phyloP scores from a whole-genome alignment of 2,113 vertebrate genomes.

The Archilochus colubris region DNA sequence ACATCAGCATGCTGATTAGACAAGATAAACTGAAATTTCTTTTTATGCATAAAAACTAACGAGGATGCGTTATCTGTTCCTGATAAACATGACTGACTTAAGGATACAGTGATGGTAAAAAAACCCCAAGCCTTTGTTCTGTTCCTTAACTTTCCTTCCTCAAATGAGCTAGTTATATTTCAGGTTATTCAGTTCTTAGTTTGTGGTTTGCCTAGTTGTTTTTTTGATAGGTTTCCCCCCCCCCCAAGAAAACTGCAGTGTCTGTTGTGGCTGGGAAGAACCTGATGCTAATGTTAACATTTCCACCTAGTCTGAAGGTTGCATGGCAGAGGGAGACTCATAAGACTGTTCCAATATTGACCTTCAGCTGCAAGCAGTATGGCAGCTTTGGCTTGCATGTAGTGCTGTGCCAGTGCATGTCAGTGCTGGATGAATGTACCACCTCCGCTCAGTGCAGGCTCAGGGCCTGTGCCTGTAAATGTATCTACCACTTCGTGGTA shows the following conservation, averaged over 20 bases:
- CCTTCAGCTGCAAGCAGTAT: neutral
- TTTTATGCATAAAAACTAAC: neutral
- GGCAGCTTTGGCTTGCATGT: neutral
- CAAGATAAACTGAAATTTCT: neutral
- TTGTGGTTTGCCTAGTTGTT: no score
- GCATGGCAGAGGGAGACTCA: neutral
- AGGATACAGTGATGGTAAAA: neutral
- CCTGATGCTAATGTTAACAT: neutral
- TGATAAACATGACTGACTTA: neutral
- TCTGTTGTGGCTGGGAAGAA: neutral
- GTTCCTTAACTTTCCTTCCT: no score
- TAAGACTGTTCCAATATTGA: neutral
- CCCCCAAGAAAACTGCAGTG: neutral
- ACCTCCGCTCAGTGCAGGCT: neutral
- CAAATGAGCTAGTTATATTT: no score
- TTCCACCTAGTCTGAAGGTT: neutral
- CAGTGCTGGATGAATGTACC: neutral
- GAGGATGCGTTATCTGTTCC: neutral
- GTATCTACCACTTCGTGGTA: neutral
- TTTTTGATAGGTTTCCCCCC: neutral
- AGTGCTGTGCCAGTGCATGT: neutral
- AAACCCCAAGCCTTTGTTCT: no score
- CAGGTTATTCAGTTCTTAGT: no score
- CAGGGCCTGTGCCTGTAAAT: neutral
- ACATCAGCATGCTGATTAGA: neutral